Evolutionary conservation across 2,888 invertebrate species (phyloP), one percentile per base, ranked within the genome.

Genomic region (Deroplatys truncata): DNA sequence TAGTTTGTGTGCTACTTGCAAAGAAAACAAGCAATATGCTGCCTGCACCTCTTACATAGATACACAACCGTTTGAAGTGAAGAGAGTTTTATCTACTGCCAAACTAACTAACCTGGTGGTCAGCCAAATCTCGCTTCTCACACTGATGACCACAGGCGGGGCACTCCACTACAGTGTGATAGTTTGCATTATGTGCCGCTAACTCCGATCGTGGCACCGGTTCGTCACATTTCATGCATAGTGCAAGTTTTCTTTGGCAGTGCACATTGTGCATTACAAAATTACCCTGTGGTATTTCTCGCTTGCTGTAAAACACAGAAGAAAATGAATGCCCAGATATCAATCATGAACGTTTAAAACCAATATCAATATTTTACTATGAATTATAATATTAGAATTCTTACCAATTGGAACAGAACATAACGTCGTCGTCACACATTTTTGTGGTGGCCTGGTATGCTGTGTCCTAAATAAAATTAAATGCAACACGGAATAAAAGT

Each of bases 221-320:
- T 92, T 96, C 96, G 92, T 96, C 95, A 93, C 97, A 97, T 5
- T 94, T 94, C 0, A 95, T 94, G 92, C 97, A 97, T 87, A 96
- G 92, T 4, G 95, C 93, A 88, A 97, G 95, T 93, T 96, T 96
- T 83, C 96, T 94, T 0, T 95, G 94, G 92, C 97, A 97, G 93
- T 97, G 96, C 91, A 96, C 95, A 29, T 95, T 94, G 93, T 97
- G 97, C 93, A 96, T 96, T 4, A 95, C 95, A 94, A 95, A 96
- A 93, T 97, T 97, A 88, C 93, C 94, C 13, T 94, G 93, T 0
- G 96, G 96, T 88, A 97, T 96, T 92, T 96, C 96, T 85, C 95
- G 95, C 92, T 96, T 96, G 93, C 96, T 96, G 94, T 25, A 72
- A 72, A 72, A 93, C 93, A 90, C 90, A 89, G 90, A 91, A 91